A percentile compares a stretch with the other conserved stretches of the same genome.
Conservation (phyloP, 2,888 invertebrate genomes). For the Nymphalis polychloros region DNA sequence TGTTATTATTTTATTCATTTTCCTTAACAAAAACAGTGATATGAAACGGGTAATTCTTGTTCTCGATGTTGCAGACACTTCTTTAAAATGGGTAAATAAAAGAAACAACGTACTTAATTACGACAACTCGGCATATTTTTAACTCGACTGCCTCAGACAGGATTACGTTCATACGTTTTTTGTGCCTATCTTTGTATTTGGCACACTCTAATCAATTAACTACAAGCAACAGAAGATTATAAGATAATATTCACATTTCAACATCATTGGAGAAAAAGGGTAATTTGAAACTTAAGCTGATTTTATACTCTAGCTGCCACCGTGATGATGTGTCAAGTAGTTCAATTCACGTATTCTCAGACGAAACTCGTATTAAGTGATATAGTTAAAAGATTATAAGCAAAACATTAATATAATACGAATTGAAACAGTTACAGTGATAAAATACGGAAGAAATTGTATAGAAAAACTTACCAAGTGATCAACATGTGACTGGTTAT, state of each 20-base stretch:
- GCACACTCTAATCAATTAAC: not conserved
- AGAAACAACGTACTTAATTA: not conserved
- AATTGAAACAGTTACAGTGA: not conserved
- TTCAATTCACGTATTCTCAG: not conserved
- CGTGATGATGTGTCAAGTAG: not conserved
- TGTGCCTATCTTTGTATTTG: no score
- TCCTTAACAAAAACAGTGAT: not conserved
- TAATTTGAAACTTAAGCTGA: not conserved
- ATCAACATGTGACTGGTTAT: not conserved
- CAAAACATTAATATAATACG: not conserved
- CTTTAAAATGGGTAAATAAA: not conserved
- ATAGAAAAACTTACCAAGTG: not conserved
- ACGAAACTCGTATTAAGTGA: not conserved
- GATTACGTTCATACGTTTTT: no score
- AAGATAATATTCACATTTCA: rapidly evolving
- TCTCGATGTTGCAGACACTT: constrained; percentile 1
- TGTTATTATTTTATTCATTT: not conserved
- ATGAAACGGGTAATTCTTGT: constrained; percentile 11
- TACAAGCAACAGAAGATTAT: not conserved
- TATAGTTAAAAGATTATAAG: no score
- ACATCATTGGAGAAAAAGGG: not conserved
- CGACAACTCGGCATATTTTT: not conserved
- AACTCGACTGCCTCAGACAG: not conserved
- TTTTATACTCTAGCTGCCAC: not conserved
- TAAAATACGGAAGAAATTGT: not conserved